Evolutionary conservation across 2,888 invertebrate species (phyloP).

Genomic region (Diadegma fenestrale): DNA sequence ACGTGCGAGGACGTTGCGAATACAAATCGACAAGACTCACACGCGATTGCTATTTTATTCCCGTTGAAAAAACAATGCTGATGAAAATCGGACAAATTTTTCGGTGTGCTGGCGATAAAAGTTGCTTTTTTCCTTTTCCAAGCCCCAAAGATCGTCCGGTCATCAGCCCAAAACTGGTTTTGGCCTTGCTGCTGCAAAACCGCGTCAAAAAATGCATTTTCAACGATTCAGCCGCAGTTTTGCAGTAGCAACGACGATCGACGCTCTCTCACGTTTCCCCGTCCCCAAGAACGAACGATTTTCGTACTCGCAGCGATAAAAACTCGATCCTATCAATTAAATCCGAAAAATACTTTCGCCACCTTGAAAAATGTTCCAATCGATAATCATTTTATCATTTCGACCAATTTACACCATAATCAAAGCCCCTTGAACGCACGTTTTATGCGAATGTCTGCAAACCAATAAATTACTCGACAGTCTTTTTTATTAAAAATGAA

Average conservation of each 20-base stretch:
- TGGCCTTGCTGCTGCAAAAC: too few relatives aligned
- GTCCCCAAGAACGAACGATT: slow-evolving; percentile 27
- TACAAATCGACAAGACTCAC: slow-evolving; percentile 57
- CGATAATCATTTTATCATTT: slow-evolving; percentile 46
- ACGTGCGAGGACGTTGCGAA: slow-evolving; percentile 60
- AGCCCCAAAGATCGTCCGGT: slow-evolving; percentile 57
- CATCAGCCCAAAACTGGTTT: slow-evolving; percentile 52
- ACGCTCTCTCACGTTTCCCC: slow-evolving; percentile 4
- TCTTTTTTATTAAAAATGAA: slow-evolving; percentile 50
- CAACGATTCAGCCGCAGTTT: too few relatives aligned
- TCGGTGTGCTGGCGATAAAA: slow-evolving; percentile 26
- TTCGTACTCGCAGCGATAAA: slow-evolving; percentile 37
- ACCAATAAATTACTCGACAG: slow-evolving; percentile 62
- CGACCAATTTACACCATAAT: slow-evolving; percentile 40
- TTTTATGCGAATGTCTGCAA: slow-evolving; percentile 52
- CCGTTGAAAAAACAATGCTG: slow-evolving; percentile 50
- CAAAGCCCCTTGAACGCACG: slow-evolving; percentile 38
- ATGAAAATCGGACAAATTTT: slow-evolving; percentile 32
- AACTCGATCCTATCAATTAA: slow-evolving; percentile 7
- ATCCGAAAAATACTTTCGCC: not conserved
- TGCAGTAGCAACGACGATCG: slow-evolving; percentile 25
- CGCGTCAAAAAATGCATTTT: too few relatives aligned
- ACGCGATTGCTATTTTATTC: slow-evolving; percentile 62
- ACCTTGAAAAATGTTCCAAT: slow-evolving; percentile 44
- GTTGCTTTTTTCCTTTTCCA: slow-evolving; percentile 2